These are phyloP conservation scores for Sternotherus odoratus DNA, from an alignment of 2,797 vertebrate genomes.

Conservation along the genomic window DNA sequence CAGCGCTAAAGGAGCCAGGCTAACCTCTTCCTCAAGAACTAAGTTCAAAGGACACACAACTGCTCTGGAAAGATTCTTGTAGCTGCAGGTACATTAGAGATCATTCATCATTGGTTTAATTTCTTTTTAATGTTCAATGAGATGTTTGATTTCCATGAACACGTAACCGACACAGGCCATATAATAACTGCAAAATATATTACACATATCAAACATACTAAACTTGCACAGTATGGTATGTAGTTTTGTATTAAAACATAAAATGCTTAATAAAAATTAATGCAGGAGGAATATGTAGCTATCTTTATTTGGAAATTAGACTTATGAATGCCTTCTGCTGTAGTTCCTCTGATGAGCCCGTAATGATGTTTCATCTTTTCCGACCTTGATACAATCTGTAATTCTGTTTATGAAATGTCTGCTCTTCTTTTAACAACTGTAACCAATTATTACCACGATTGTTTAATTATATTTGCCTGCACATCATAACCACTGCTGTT, in stretches of 20 bases:
- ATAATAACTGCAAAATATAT: constrained; percentile 39
- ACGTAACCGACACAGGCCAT: constrained; percentile 27
- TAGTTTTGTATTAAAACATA: constrained; percentile 62
- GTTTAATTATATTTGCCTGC: constrained; percentile 19
- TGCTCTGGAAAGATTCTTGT: neutral
- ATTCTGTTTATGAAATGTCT: neutral
- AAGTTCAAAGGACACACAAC: neutral
- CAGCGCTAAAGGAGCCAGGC: neutral
- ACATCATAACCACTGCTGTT: neutral
- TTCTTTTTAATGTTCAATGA: neutral
- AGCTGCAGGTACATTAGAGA: neutral
- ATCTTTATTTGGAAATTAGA: constrained; percentile 44
- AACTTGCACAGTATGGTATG: constrained; percentile 21
- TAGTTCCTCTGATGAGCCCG: neutral
- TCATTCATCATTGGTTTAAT: neutral
- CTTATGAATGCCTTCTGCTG: constrained; percentile 5
- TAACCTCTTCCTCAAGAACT: neutral
- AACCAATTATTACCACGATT: neutral
- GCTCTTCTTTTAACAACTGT: neutral
- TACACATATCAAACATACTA: constrained; percentile 42
- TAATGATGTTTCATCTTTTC: neutral
- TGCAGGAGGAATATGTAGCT: constrained; percentile 26
- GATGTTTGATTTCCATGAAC: constrained; percentile 21
- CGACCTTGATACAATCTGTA: neutral
- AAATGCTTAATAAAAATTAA: constrained; percentile 70